Evolutionary conservation across 2,797 vertebrate genomes (phyloP), one percentile per base, ranked within the genome.

Genomic region (Ptychadena robeensis): DNA sequence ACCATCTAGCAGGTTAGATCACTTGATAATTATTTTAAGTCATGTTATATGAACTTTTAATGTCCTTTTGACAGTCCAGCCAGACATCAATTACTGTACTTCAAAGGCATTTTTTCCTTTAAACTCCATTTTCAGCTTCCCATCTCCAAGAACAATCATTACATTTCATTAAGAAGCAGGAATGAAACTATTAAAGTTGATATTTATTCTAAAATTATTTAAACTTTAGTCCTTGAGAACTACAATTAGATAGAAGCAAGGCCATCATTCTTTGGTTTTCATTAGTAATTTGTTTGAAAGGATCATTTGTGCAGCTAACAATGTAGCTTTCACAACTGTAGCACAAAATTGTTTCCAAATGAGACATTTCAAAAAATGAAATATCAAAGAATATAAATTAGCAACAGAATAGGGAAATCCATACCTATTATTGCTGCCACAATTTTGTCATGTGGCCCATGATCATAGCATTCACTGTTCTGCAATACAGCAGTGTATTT

Each of bases 401-500:
- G 18, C 11, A 68, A 80, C 85, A 15, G 4, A 18, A 53, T 15
- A 7, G 12, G 7, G 28, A 83, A 85, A 61, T 64, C 28, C 73
- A 72, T 53, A 40, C 25, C 30, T 59, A 48, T 53, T 48, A 48
- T 32, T 70, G 9, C 3, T 27, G 6, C 28, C 40, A 57, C 48
- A 85, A 85, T 87, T 31, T 14, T 79, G 68, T 79, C 71, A 67
- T 1, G 82, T 79, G 22, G 0, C 79, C 0, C 44, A 72, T 35
- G 0, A 73, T 87, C 59, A 73, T 31, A 0, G 0, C n/a, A 64
- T 2, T 15, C 38, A 4, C 78, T 37, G 18, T 44, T 86, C 70
- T 72, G 87, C 87, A 85, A 78, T 72, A 72, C 44, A 85, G 71
- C 38, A 82, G 82, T 53, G 77, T 84, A 65, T 86, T 80, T 78